Conservation (phyloP, 30 jellyfish, hydroid and myxozoan species). For the Sanderia malayensis region DNA sequence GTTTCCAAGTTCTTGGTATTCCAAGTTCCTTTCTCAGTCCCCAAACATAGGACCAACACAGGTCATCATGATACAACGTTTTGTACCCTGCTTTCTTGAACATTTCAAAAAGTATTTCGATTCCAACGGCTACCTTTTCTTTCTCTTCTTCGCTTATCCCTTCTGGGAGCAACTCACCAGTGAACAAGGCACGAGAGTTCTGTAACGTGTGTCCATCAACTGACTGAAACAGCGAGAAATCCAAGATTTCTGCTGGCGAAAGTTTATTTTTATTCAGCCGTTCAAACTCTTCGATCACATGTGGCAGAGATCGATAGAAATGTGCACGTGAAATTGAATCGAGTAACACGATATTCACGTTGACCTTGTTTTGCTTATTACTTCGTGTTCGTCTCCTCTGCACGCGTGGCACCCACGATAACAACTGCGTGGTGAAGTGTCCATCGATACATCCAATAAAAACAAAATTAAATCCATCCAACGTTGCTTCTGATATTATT, state of each 20-base stretch:
- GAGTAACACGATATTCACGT: slow-evolving; percentile 55
- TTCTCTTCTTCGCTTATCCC: slow-evolving; percentile 31
- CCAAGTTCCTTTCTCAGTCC: slow-evolving; percentile 86
- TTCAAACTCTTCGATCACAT: slow-evolving; percentile 23
- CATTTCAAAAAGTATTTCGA: slow-evolving; percentile 20
- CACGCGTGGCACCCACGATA: neutral
- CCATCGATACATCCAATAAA: slow-evolving; percentile 13
- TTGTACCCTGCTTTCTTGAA: slow-evolving; percentile 63
- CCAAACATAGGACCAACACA: slow-evolving; percentile 86
- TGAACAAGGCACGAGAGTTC: slow-evolving; percentile 62
- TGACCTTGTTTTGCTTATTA: slow-evolving; percentile 15
- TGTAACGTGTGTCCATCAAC: slow-evolving; percentile 87
- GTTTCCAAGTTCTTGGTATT: slow-evolving; percentile 45
- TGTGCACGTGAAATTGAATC: slow-evolving; percentile 89
- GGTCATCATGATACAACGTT: slow-evolving; percentile 72
- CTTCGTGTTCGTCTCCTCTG: neutral
- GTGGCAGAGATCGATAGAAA: slow-evolving; percentile 75
- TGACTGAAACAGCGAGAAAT: slow-evolving; percentile 72
- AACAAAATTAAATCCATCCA: slow-evolving; percentile 20
- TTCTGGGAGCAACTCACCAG: slow-evolving; percentile 75
- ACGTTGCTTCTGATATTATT: neutral
- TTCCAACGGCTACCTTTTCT: slow-evolving; percentile 51
- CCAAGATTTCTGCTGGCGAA: slow-evolving; percentile 68
- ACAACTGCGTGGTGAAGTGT: neutral
- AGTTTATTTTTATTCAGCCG: slow-evolving; percentile 17